Evolutionary conservation across 2,888 invertebrate species (phyloP).

Genomic region (Andrena camellia): DNA sequence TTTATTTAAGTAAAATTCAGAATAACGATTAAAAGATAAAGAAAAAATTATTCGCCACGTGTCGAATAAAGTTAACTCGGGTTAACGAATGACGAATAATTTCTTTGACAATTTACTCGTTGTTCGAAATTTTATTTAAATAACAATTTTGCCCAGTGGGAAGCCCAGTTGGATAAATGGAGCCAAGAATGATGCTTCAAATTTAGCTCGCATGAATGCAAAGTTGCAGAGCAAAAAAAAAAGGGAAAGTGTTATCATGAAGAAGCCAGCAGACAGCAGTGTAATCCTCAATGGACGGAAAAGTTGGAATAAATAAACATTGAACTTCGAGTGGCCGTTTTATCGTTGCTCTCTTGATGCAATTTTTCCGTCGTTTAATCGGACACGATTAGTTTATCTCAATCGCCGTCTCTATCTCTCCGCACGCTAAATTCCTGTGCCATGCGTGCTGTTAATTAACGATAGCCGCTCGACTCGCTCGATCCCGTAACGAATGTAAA

Average conservation of each 20-base stretch:
- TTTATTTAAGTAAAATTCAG: too few relatives aligned
- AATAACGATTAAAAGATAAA: too few relatives aligned
- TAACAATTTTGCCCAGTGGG: too few relatives aligned
- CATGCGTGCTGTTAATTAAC: slow-evolving; percentile 16
- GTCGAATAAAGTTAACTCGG: too few relatives aligned
- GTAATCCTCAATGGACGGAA: neutral
- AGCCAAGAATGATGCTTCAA: too few relatives aligned
- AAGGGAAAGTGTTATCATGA: neutral
- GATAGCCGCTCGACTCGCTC: slow-evolving; percentile 15
- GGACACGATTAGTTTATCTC: slow-evolving; percentile 32
- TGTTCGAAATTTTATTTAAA: too few relatives aligned
- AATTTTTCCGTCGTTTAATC: slow-evolving; percentile 29
- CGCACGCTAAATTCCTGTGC: slow-evolving; percentile 22
- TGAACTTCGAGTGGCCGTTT: slow-evolving; percentile 24
- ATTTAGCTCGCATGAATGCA: too few relatives aligned
- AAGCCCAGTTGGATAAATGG: too few relatives aligned
- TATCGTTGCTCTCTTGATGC: slow-evolving; percentile 7
- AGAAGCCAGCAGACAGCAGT: neutral
- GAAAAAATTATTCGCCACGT: too few relatives aligned
- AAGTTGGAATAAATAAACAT: slow-evolving; percentile 35
- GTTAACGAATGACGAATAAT: too few relatives aligned
- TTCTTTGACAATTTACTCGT: too few relatives aligned
- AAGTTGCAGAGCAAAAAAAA: too few relatives aligned
- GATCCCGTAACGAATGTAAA: neutral
- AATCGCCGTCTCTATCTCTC: neutral